Base-by-base conservation (phyloP, 2,797 vertebrate genomes). In the Myripristis jacobus region DNA sequence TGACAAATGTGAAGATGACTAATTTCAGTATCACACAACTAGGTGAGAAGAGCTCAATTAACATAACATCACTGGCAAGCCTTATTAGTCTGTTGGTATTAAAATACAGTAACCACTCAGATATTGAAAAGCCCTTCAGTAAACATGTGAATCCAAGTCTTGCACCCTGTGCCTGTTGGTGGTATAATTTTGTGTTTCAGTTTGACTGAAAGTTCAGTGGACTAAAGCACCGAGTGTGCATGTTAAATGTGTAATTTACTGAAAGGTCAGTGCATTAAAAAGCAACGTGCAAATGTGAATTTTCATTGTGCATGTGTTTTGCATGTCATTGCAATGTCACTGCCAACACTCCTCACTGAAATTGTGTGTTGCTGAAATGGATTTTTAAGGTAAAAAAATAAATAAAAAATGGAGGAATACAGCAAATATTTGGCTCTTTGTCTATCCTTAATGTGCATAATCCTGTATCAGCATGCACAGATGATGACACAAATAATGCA, bases 1-100 rank as follows among this genome's bases (percentile, higher is more conserved):
- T 19, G 56, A 25, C 34, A 83, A 75, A 79, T 65, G 72, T 73
- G 7, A 31, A 47, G 10, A 16, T 4, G 12, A 18, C 41, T 24
- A 12, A 50, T 13, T 21, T 24, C 13, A 3, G 48, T 22, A 22
- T 50, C 48, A 12, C 21, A 50, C 22, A 13, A 46, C n/a, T 6
- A 38, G 22, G 22, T 41, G 22, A 63, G 70, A 54, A 15, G 38
- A 19, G 31, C 57, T 66, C 58, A n/a, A 70, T 55, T 56, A 46
- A 65, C 61, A 29, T 27, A 13, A 10, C 15, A 56, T 19, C 16
- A 41, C 13, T 12, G 11, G 9, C 59, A 75, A 48, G 47, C 19
- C 64, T 46, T 50, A n/a, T n/a, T n/a, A n/a, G 21, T 38, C 2
- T 38, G 13, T 38, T 38, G 10, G 36, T 11, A 11, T 11, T 38